Percentiles rank a stretch among this genome's conserved stretches.
phyloP scores from a whole-genome alignment of 2,797 vertebrate genomes.

The Poecilia gillii region DNA sequence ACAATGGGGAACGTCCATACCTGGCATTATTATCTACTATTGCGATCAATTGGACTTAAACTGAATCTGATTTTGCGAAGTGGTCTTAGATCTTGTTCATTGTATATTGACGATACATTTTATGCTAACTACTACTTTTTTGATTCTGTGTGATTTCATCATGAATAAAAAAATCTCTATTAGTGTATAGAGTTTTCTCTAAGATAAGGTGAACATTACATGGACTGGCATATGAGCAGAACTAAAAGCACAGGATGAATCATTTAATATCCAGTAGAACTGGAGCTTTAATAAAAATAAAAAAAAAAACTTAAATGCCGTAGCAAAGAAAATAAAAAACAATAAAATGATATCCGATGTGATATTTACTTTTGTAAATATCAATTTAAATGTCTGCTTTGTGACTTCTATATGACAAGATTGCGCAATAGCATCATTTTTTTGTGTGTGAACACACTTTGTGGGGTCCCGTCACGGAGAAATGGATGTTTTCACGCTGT shows the following conservation, averaged over 20 bases:
- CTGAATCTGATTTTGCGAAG: neutral
- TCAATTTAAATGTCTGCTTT: neutral
- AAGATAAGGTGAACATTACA: neutral
- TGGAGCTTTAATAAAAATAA: neutral
- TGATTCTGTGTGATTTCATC: neutral
- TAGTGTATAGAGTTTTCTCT: neutral
- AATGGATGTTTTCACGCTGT: neutral
- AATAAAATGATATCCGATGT: slow-evolving; percentile 8
- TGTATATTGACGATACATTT: neutral
- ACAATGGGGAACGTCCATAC: neutral
- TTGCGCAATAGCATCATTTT: slow-evolving; percentile 29
- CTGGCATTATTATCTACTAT: neutral
- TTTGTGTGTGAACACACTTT: slow-evolving; percentile 5
- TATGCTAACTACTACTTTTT: neutral
- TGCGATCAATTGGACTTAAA: neutral
- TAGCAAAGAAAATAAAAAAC: slow-evolving; percentile 29
- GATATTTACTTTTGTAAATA: neutral
- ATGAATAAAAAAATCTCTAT: neutral
- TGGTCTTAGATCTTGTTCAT: neutral
- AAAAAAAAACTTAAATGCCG: slow-evolving; percentile 4
- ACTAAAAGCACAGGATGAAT: neutral
- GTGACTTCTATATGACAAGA: neutral
- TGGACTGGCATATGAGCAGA: neutral
- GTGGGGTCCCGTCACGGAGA: neutral
- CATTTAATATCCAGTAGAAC: neutral